phyloP scores from a whole-genome alignment of 2,113 vertebrate genomes.

The Elanus axillaris region DNA sequence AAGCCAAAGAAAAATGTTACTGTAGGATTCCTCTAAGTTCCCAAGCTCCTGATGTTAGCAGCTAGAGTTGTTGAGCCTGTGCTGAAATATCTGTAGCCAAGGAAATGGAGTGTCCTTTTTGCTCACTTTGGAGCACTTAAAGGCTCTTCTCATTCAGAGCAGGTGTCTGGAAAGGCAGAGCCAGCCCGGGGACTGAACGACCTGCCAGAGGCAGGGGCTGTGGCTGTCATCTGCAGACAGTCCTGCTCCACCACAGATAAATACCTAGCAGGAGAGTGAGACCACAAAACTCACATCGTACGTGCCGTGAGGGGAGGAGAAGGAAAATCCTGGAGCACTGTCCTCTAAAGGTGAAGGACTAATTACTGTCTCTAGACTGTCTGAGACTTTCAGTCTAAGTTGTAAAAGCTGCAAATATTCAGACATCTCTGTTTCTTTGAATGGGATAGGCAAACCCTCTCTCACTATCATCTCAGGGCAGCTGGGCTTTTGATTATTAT shows the following conservation, averaged over 20 bases:
- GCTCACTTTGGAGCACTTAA: neutral
- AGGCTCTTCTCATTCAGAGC: neutral
- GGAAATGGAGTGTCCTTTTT: neutral
- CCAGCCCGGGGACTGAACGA: neutral
- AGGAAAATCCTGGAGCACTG: neutral
- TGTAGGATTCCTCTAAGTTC: conserved; percentile 23
- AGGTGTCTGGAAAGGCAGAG: neutral
- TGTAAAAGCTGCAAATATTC: neutral
- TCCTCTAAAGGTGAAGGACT: neutral
- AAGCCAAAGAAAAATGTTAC: conserved; percentile 68
- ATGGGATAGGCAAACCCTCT: neutral
- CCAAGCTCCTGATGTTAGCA: neutral
- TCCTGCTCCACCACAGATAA: neutral
- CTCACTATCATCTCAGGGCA: neutral
- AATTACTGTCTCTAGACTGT: neutral
- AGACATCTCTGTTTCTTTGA: neutral
- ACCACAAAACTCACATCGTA: neutral
- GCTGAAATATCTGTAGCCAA: neutral
- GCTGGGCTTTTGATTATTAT: neutral
- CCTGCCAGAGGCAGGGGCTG: neutral
- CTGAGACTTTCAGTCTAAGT: neutral
- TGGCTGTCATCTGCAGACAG: neutral
- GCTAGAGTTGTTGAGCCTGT: neutral
- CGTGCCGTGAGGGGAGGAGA: accelerated
- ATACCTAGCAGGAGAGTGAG: neutral